Percentiles rank a stretch among this genome's conserved stretches.
Evolutionary conservation across 1,140 invertebrate species (phyloP).

Genomic region (Chelonus insularis): DNA sequence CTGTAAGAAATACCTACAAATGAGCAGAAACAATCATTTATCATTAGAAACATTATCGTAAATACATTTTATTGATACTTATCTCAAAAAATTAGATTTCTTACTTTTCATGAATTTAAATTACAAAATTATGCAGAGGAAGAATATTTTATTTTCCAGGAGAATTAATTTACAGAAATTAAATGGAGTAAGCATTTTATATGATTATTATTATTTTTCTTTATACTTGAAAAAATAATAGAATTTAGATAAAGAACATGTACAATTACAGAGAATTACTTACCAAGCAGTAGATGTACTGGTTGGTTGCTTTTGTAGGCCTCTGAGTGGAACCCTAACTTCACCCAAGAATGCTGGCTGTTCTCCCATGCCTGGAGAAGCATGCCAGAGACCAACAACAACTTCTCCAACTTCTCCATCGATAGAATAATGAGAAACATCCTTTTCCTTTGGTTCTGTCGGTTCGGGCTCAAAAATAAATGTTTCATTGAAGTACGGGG

Average conservation of each 20-base stretch:
- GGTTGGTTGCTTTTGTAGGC: slow-evolving; percentile 66
- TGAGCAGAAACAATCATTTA: slow-evolving; percentile 58
- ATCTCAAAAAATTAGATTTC: too few relatives aligned
- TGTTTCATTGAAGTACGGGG: slow-evolving; percentile 85
- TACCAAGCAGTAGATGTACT: slow-evolving; percentile 65
- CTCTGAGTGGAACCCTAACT: slow-evolving; percentile 75
- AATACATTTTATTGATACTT: too few relatives aligned
- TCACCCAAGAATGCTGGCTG: slow-evolving; percentile 83
- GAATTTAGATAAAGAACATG: too few relatives aligned
- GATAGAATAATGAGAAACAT: slow-evolving; percentile 53
- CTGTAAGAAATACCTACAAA: slow-evolving; percentile 72
- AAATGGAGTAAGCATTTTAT: too few relatives aligned
- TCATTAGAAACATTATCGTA: background rate
- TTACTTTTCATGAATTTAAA: too few relatives aligned
- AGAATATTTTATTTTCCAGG: too few relatives aligned
- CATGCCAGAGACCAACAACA: slow-evolving; percentile 83
- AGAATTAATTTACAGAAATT: too few relatives aligned
- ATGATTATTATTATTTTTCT: too few relatives aligned
- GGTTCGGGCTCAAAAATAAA: slow-evolving; percentile 75
- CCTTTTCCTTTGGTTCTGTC: slow-evolving; percentile 53
- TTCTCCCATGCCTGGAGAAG: slow-evolving; percentile 73
- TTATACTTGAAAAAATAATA: too few relatives aligned
- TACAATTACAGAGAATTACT: too few relatives aligned
- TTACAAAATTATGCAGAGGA: too few relatives aligned
- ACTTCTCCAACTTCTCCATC: slow-evolving; percentile 71